Conservation (phyloP, 2,888 invertebrate species). For the Alentia gelatinosa region DNA sequence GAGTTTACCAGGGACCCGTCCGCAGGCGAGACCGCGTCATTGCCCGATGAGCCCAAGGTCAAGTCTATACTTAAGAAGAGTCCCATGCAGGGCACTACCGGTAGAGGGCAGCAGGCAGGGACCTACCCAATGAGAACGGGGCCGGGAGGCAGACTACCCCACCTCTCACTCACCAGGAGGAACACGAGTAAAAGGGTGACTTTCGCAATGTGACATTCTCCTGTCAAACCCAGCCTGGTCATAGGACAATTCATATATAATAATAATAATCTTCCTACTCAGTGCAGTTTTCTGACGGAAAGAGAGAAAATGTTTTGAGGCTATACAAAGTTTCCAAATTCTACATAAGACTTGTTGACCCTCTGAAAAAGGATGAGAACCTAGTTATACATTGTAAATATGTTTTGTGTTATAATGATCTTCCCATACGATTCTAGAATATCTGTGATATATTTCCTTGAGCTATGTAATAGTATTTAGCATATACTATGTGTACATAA, state of each 20-base stretch:
- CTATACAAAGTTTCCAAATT: no score
- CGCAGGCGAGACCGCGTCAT: background rate
- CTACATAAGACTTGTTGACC: no score
- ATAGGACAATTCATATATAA: background rate
- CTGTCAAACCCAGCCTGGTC: background rate
- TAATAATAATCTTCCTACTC: no score
- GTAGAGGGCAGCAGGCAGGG: background rate
- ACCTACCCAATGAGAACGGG: background rate
- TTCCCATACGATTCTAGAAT: no score
- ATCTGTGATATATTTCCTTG: no score
- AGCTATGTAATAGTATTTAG: no score
- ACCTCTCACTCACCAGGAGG: background rate
- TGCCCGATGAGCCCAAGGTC: background rate
- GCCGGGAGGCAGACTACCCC: background rate
- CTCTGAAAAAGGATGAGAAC: no score
- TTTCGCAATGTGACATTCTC: background rate
- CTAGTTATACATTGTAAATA: no score
- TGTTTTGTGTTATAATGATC: no score
- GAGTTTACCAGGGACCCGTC: background rate
- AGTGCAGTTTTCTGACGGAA: no score
- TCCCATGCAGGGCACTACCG: background rate
- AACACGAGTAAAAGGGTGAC: background rate
- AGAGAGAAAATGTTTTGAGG: no score
- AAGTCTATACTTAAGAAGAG: slow-evolving; percentile 19
- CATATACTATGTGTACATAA: no score